phyloP scores from a whole-genome alignment of 2,888 invertebrate genomes.

The Drosophila flavopinicola region DNA sequence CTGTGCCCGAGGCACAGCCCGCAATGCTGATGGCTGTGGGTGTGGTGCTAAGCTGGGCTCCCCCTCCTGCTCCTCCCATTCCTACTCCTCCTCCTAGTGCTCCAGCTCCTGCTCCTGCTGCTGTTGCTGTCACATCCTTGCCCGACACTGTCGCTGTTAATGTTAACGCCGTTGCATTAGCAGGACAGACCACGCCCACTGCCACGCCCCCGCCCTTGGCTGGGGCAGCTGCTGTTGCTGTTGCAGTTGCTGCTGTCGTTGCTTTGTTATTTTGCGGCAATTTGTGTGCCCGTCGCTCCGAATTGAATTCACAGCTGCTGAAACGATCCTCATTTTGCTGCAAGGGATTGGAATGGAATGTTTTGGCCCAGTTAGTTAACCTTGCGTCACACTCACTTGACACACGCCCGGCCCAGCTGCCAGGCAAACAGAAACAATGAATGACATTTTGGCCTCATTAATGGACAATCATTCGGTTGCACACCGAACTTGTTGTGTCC shows the following conservation, averaged over 20 bases:
- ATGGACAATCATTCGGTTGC: not conserved
- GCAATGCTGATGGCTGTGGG: slow-evolving; percentile 74
- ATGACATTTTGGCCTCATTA: slow-evolving; percentile 8
- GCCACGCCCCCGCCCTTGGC: slow-evolving; percentile 8
- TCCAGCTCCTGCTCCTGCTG: no score
- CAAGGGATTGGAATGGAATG: slow-evolving; percentile 14
- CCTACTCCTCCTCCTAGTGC: no score
- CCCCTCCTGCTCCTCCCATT: no score
- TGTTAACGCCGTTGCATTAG: slow-evolving; percentile 52
- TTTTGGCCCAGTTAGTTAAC: slow-evolving; percentile 41
- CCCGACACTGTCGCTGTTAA: slow-evolving; percentile 33
- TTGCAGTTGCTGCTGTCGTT: slow-evolving; percentile 3
- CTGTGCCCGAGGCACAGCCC: slow-evolving; percentile 81
- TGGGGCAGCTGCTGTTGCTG: slow-evolving; percentile 6
- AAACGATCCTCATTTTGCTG: slow-evolving; percentile 81
- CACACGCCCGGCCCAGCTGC: slow-evolving; percentile 45
- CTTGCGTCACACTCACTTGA: slow-evolving; percentile 55
- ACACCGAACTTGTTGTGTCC: not conserved
- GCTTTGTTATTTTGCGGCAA: slow-evolving; percentile 53
- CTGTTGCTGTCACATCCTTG: slow-evolving; percentile 38
- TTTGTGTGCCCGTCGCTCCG: slow-evolving; percentile 32
- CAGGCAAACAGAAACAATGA: slow-evolving; percentile 30
- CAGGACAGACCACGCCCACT: slow-evolving; percentile 52
- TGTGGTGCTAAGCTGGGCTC: slow-evolving; percentile 65
- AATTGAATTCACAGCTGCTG: slow-evolving; percentile 64